Percentiles rank a stretch among this genome's conserved stretches.
Evolutionary conservation across 2,113 vertebrate genomes (phyloP).

Genomic region (Sigmodon hispidus): DNA sequence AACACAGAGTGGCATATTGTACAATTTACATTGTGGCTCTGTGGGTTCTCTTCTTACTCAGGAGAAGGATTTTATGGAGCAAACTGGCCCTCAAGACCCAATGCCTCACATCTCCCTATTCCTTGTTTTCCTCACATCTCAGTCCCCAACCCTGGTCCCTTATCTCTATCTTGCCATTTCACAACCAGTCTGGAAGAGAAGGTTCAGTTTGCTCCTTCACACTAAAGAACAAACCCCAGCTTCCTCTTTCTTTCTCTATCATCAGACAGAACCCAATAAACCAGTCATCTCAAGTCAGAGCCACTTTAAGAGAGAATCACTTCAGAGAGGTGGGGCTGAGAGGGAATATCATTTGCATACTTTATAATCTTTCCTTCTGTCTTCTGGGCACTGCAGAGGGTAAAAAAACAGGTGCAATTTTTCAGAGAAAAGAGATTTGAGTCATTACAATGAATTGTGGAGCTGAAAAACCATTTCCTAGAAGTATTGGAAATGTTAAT

Average conservation of each 20-base stretch:
- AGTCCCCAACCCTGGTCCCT: neutral
- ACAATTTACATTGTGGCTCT: neutral
- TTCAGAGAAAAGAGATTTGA: slow-evolving; percentile 76
- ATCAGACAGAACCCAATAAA: slow-evolving; percentile 1
- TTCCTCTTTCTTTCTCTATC: neutral
- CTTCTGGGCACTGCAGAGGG: slow-evolving; percentile 53
- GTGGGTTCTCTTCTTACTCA: neutral
- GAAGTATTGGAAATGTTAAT: slow-evolving; percentile 82
- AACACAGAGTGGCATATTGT: neutral
- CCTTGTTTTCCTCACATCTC: neutral
- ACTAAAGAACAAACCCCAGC: neutral
- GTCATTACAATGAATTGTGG: slow-evolving; percentile 76
- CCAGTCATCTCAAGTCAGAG: slow-evolving; percentile 10
- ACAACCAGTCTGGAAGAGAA: neutral
- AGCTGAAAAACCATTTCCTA: slow-evolving; percentile 66
- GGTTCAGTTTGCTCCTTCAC: neutral
- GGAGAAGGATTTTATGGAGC: neutral
- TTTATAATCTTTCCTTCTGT: slow-evolving; percentile 22
- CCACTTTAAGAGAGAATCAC: slow-evolving; percentile 4
- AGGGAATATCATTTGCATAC: slow-evolving; percentile 48
- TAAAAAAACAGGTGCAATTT: slow-evolving; percentile 71
- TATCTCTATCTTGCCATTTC: too few relatives aligned
- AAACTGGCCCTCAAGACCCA: neutral
- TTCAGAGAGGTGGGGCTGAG: neutral
- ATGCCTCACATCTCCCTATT: neutral